Evolutionary conservation across 2,888 invertebrate species (phyloP).

Genomic region (Eupithecia exiguata): DNA sequence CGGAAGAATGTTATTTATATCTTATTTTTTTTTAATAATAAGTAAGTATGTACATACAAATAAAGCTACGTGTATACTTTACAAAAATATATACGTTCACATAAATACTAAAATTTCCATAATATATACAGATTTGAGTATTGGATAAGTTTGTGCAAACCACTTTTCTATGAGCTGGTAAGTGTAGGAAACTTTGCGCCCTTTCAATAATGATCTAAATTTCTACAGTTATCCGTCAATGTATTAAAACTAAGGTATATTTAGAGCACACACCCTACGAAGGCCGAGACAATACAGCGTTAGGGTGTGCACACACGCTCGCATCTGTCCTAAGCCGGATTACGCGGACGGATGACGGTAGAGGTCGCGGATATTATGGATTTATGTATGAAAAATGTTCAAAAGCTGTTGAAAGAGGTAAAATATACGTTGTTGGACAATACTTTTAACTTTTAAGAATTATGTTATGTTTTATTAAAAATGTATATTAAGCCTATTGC

Average conservation of each 20-base stretch:
- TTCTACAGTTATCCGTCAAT: not conserved
- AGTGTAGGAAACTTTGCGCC: not conserved
- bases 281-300: constrained; percentile 54
- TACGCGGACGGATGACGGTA: constrained; percentile 70
- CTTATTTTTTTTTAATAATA: not conserved
- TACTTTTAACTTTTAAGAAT: not conserved
- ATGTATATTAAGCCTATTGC: not conserved
- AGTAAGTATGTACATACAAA: not conserved
- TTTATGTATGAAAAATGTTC: constrained; percentile 59
- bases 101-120: no score
- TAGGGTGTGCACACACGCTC: constrained; percentile 53
- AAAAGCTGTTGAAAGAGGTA: constrained; percentile 47
- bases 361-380: constrained; percentile 72
- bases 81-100: not conserved
- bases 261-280: constrained; percentile 36
- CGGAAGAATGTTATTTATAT: not conserved
- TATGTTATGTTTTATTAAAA: not conserved
- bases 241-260: not conserved
- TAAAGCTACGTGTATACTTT: not conserved
- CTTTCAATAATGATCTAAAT: not conserved
- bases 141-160: not conserved
- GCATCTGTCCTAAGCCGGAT: constrained; percentile 80
- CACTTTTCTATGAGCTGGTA: not conserved
- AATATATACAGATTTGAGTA: no score
- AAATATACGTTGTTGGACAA: constrained; percentile 33